Evolutionary conservation across 2,113 vertebrate genomes (phyloP).

Genomic region (Strigops habroptila): DNA sequence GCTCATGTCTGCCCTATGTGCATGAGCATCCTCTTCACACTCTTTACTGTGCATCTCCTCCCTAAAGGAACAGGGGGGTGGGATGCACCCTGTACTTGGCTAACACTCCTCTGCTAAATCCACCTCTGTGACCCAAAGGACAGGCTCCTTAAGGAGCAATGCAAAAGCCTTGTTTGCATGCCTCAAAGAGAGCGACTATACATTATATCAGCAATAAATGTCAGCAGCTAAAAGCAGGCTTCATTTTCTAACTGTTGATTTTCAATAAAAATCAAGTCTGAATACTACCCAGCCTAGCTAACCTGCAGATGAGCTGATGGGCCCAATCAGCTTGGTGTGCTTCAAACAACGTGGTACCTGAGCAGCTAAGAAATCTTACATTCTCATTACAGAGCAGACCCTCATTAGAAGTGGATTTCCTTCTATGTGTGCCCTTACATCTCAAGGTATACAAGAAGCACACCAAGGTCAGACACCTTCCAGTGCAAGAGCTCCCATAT

Average conservation of each 20-base stretch:
- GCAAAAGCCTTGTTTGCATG: fast-evolving
- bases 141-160: neutral
- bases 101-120: neutral
- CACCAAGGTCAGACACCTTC: neutral
- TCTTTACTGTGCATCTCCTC: neutral
- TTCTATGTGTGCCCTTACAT: neutral
- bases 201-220: neutral
- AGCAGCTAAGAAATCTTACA: neutral
- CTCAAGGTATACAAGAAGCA: neutral
- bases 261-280: constrained; percentile 11
- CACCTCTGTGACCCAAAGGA: neutral
- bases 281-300: neutral
- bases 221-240: neutral
- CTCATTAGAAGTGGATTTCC: neutral
- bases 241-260: neutral
- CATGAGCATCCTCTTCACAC: neutral
- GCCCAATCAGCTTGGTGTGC: neutral
- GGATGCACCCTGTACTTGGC: neutral
- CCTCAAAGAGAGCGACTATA: fast-evolving
- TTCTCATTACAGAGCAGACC: neutral
- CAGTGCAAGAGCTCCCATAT: neutral
- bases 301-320: neutral
- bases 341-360: neutral
- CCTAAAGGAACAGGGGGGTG: neutral
- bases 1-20: neutral